Evolutionary conservation across 2,113 vertebrate species (phyloP), one percentile per base, ranked within the genome.

Genomic region (Emydura subglobosa): DNA sequence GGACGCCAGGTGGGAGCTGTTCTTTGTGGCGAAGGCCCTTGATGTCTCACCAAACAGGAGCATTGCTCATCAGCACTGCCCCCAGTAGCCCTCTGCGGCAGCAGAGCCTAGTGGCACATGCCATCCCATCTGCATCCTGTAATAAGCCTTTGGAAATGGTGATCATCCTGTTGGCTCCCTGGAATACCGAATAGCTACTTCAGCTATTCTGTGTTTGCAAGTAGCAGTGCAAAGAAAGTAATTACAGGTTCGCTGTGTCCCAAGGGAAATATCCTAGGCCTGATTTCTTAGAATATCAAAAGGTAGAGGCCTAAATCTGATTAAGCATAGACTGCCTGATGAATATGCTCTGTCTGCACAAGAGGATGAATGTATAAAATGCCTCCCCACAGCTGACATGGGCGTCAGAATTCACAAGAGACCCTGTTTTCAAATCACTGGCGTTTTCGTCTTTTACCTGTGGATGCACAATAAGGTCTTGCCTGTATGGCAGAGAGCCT

Each of bases 81-180:
- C 47, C 19, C 13, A 8, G 13, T 34, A 0, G 55, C 10, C 22
- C 29, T 42, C 24, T 24, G 39, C 39, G 44, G 42, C 21, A 76
- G 39, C 14, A 68, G 31, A 68, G 31, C 31, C 16, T 65, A 31
- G 13, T 34, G 61, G 31, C 31, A n/a, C 14, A 34, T 65, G 31
- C 10, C n/a, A 44, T 39, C 57, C 49, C 61, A 44, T 34, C 6
- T 4, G 29, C 17, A 53, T 11, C 2, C 2, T 31, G 5, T 12
- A 51, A 3, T 7, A 4, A 0, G 0, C 27, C 68, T 42, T 34
- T 1, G 22, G 86, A 2, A 5, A 42, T 0, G 0, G 31, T 42
- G 29, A 39, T 89, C 5, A 25, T 59, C 53, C 34, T 54, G 54
- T 9, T 1, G 0, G 39, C 3, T 13, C 13, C 2, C 0, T 68